phyloP scores from a whole-genome alignment of 2,113 vertebrate genomes.

The Gavialis gangeticus region DNA sequence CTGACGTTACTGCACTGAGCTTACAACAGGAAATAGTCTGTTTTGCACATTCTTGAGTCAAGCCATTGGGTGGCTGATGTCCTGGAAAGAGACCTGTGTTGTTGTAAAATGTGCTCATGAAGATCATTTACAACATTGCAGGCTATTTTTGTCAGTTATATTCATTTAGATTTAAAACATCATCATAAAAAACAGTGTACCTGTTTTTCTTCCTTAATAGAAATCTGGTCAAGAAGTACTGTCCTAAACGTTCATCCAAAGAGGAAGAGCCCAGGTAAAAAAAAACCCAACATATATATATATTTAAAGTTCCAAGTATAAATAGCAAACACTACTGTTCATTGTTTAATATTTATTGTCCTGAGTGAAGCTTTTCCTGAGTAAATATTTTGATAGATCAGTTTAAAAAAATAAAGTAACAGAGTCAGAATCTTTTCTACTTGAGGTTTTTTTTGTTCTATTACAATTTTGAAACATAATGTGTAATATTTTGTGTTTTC shows the following conservation, averaged over 20 bases:
- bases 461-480: not conserved
- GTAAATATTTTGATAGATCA: not conserved
- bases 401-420: not conserved
- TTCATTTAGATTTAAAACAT: not conserved
- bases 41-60: not conserved
- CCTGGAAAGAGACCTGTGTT: not conserved
- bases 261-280: constrained; percentile 97
- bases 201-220: constrained; percentile 75
- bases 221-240: constrained; percentile 97
- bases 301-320: not conserved
- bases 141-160: not conserved
- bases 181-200: not conserved
- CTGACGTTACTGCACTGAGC: not conserved
- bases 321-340: not conserved
- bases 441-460: constrained; percentile 3
- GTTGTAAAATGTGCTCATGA: not conserved
- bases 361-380: not conserved
- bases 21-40: not conserved
- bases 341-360: not conserved
- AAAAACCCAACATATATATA: not conserved
- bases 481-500: not conserved
- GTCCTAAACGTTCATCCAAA: constrained; percentile 94
- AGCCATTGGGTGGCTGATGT: not conserved
- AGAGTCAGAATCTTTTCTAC: not conserved
- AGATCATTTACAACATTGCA: not conserved